Evolutionary conservation across 2,888 invertebrate species (phyloP), one percentile per base, ranked within the genome.

Genomic region (Timandra comae): DNA sequence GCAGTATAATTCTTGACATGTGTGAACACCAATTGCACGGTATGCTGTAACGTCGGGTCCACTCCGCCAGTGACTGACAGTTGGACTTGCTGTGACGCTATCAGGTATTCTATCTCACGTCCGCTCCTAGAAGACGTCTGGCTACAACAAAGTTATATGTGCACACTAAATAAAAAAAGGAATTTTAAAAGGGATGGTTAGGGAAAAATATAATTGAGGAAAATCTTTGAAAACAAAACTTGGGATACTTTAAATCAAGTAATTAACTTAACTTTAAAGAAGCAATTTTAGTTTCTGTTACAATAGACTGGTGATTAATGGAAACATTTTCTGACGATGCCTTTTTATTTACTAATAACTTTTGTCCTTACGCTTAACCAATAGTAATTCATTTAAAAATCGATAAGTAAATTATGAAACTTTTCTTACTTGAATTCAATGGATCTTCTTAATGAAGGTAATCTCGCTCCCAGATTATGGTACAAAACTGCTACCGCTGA

Each of bases 391-490:
- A n/a, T n/a, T 3, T 2, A 20, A 7, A 6, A 20, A 20, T 1
- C 20, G 2, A 3, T 20, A 3, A 20, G 7, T 20, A 20, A 20
- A 20, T 2, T 20, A n/a, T n/a, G n/a, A n/a, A n/a, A n/a, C n/a
- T n/a, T n/a, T n/a, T 81, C 89, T 87, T 74, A 91, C 91, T 88
- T 88, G 44, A 88, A 82, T 58, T 90, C 88, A 41, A 89, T 87
- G 32, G 77, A 77, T 43, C 88, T 84, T 30, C 89, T 88, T 33
- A 91, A 69, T 0, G 86, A 86, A 0, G 91, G 91, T 39, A 91
- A 71, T 49, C 90, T 89, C 3, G 86, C 75, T 4, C 89, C 88
- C 35, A 92, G 67, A 52, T 91, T 90, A 50, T 88, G 88, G 61
- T 91, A 93, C 44, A 89, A 81, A 4, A 90, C 84, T 10, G 88